Percentiles rank a stretch among this genome's conserved stretches.
These are phyloP conservation scores for Bembecia ichneumoniformis DNA, from an alignment of 2,888 invertebrate species.

Conservation along the genomic window DNA sequence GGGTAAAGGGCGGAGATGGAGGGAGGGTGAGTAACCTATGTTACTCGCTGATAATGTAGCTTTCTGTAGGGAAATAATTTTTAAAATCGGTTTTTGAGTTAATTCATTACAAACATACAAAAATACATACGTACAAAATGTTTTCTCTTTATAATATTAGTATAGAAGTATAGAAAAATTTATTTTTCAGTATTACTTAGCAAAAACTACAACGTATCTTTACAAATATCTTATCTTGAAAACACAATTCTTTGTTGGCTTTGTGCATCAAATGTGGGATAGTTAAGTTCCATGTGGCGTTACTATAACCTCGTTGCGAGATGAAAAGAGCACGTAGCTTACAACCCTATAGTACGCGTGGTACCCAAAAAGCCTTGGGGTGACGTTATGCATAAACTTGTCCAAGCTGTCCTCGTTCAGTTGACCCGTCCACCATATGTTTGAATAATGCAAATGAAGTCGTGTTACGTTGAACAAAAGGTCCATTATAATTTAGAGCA, in stretches of 20 bases:
- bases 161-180: no score
- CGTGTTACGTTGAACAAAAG: conserved; percentile 31
- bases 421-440: conserved; percentile 20
- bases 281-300: conserved; percentile 20
- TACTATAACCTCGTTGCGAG: conserved; percentile 7
- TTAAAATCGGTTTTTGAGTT: no score
- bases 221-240: no score
- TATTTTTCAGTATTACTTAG: no score
- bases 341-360: conserved; percentile 24
- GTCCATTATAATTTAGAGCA: conserved; percentile 34
- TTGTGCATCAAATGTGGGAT: conserved; percentile 15
- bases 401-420: conserved; percentile 20
- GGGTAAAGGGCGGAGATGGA: no score
- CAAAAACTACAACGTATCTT: no score
- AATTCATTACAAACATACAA: no score
- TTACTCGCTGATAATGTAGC: no score
- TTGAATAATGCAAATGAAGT: conserved; percentile 35
- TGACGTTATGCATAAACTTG: conserved; percentile 37
- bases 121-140: no score
- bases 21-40: no score
- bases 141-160: no score
- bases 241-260: conserved; percentile 1
- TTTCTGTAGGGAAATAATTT: no score
- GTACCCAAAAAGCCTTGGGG: conserved; percentile 36
- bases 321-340: conserved; percentile 20